Evolutionary conservation across 2,888 invertebrate genomes (phyloP).

Genomic region (Tiphia femorata): DNA sequence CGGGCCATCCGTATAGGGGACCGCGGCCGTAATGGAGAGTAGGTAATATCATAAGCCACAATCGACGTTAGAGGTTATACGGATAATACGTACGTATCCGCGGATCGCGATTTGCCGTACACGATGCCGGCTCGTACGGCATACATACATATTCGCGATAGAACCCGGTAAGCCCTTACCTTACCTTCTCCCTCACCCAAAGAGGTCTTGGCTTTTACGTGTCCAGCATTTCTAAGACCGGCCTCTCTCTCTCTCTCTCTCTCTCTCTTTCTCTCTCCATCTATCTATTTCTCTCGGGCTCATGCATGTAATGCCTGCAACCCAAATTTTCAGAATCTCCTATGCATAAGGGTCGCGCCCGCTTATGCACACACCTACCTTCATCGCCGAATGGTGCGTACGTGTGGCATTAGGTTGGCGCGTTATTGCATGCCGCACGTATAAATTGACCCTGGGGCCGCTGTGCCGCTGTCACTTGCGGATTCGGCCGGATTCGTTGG

Average conservation of each 20-base stretch:
- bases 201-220: slow-evolving; percentile 54
- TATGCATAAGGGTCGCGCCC: too few relatives aligned
- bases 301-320: slow-evolving; percentile 34
- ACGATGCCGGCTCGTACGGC: slow-evolving; percentile 36
- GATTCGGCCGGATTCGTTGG: too few relatives aligned
- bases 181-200: slow-evolving; percentile 19
- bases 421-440: slow-evolving; percentile 26
- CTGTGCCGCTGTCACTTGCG: too few relatives aligned
- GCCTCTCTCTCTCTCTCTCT: background rate
- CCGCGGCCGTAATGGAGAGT: slow-evolving; percentile 32
- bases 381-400: slow-evolving; percentile 12
- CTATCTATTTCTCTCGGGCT: background rate
- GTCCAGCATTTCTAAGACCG: slow-evolving; percentile 57
- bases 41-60: slow-evolving; percentile 45
- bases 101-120: slow-evolving; percentile 51
- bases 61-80: slow-evolving; percentile 46
- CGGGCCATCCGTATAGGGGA: background rate
- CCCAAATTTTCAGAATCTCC: slow-evolving; percentile 46
- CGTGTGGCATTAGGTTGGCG: slow-evolving; percentile 27
- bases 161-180: slow-evolving; percentile 49
- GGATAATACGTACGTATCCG: slow-evolving; percentile 45
- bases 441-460: slow-evolving; percentile 29
- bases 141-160: slow-evolving; percentile 47
- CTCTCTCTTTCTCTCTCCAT: slow-evolving; percentile 1
- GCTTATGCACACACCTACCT: too few relatives aligned